A percentile compares a stretch with the other conserved stretches of the same genome.
Evolutionary conservation across 2,113 vertebrate genomes (phyloP).

Genomic region (Cochlearius cochlearius): DNA sequence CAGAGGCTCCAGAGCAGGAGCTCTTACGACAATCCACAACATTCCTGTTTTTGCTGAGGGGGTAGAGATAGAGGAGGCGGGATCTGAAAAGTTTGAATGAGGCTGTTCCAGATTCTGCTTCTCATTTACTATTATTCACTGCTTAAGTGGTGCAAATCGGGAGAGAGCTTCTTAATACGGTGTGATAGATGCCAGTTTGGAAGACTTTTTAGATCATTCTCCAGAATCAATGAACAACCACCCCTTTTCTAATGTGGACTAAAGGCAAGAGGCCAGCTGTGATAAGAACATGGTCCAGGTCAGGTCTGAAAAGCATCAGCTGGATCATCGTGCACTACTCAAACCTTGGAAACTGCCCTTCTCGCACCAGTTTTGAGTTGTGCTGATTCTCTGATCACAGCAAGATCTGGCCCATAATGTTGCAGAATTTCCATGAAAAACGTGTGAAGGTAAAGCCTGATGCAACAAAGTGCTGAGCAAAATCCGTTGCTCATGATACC

Average conservation of each 20-base stretch:
- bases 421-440: neutral
- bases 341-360: neutral
- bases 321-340: neutral
- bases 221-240: neutral
- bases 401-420: neutral
- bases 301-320: neutral
- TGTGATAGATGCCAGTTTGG: neutral
- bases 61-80: neutral
- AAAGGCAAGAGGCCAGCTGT: neutral
- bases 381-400: neutral
- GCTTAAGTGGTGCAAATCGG: neutral
- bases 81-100: neutral
- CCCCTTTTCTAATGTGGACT: neutral
- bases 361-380: neutral
- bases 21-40: neutral
- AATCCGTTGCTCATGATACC: neutral
- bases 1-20: neutral
- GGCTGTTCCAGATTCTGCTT: neutral
- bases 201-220: neutral
- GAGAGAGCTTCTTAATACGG: neutral
- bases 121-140: neutral
- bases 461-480: neutral
- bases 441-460: neutral
- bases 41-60: neutral
- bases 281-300: neutral